phyloP scores from a whole-genome alignment of 2,113 vertebrate genomes.

The Microcebus lehilahytsara region DNA sequence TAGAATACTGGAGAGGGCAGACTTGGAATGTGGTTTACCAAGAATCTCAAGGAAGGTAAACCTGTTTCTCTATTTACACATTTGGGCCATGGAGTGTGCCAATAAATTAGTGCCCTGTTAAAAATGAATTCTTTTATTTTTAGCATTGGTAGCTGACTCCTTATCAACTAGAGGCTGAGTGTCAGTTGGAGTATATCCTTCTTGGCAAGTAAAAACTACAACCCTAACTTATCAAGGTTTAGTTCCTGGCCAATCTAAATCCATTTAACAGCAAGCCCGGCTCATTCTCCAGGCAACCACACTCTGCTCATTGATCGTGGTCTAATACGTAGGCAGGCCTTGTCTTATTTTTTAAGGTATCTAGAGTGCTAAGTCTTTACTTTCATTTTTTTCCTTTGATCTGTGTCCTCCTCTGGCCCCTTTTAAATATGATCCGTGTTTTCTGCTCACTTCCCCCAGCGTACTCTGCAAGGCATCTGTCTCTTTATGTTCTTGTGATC shows the following conservation, averaged over 20 bases:
- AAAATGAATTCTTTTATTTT: not conserved
- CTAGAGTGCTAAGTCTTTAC: not conserved
- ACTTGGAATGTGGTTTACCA: not conserved
- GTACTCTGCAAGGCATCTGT: constrained; percentile 64
- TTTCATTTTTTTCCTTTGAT: constrained; percentile 39
- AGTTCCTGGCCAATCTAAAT: not conserved
- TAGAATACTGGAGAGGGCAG: not conserved
- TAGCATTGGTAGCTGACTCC: not conserved
- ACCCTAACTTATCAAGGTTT: not conserved
- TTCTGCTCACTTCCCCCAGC: constrained; percentile 52
- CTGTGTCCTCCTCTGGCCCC: constrained; percentile 48
- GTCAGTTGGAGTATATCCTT: not conserved
- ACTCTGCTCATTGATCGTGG: not conserved
- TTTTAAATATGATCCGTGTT: constrained; percentile 61
- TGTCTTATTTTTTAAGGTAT: not conserved
- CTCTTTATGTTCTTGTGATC: constrained; percentile 73
- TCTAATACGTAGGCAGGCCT: not conserved
- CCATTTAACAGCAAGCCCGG: not conserved
- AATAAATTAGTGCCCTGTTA: not conserved
- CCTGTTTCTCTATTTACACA: not conserved
- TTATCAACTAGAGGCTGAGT: not conserved
- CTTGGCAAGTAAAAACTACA: not conserved
- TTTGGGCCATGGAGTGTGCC: not conserved
- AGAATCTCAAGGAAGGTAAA: not conserved
- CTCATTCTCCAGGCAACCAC: not conserved